Evolutionary conservation across 2,888 invertebrate species (phyloP), one percentile per base, ranked within the genome.

Genomic region (Unio delphinus): DNA sequence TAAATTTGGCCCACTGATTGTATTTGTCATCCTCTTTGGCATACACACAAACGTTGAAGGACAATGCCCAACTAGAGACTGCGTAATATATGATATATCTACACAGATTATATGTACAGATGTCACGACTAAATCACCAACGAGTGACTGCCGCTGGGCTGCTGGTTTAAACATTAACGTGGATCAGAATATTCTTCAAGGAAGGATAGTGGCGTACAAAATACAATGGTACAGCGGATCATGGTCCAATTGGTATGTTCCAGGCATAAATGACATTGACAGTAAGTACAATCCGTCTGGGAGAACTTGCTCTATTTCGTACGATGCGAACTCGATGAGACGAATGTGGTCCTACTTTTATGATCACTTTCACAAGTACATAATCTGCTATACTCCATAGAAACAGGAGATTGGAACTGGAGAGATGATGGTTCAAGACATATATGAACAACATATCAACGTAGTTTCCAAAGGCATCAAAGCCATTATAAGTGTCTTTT

Each of bases 331-430:
- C n/a, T 45, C 67, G 15, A 55, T 75, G 60, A 60, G 70, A 55
- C 55, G 75, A 54, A 58, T 60, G 65, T 72, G 69, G 69, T 64
- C 65, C 5, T 64, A 59, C n/a, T 75, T 75, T 62, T 70, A 70
- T 55, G 75, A 75, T 26, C 75, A 75, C 57, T 68, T 26, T 5
- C 75, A 75, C 61, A 72, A 63, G 28, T 72, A 59, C 60, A 75
- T 75, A 26, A 61, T 75, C 45, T 75, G 72, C 64, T 45, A 45
- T 45, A 45, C 8, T 45, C 45, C 45, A 45, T 45, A 45, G 15
- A 45, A 20, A 18, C 4, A 55, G 28, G 54, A 61, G 60, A 28
- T 34, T 59, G 1, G n/a, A n/a, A 15, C 1, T 17, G 59, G 5
- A 11, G 2, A 59, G n/a, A 17, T 59, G 11, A 18, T 23, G 18